phyloP scores from a whole-genome alignment of 2,797 vertebrate genomes.

The Sebastes miniatus region DNA sequence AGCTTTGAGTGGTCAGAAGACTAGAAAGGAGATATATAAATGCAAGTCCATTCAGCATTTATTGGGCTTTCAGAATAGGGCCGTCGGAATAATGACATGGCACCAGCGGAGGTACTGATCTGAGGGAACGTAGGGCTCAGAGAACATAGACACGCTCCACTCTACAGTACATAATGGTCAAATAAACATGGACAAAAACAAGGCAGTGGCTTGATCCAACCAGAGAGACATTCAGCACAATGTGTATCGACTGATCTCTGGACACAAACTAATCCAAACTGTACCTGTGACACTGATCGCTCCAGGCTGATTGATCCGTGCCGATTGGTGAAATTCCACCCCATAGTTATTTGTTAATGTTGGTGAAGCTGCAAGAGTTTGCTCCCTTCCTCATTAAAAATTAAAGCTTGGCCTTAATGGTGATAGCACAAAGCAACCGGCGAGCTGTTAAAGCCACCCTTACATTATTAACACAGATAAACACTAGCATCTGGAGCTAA shows the following conservation, averaged over 20 bases:
- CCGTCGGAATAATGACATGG: neutral
- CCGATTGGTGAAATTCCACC: conserved; percentile 31
- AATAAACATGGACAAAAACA: neutral
- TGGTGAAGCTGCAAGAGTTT: conserved; percentile 55
- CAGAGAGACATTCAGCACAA: neutral
- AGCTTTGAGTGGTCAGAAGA: too few relatives aligned
- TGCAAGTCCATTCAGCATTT: too few relatives aligned
- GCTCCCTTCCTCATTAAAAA: conserved; percentile 75
- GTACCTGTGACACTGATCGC: conserved; percentile 27
- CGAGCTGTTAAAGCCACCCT: conserved; percentile 52
- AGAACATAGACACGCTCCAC: neutral
- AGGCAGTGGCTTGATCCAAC: neutral
- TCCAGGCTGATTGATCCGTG: conserved; percentile 6
- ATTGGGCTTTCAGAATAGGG: neutral
- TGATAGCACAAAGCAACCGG: conserved; percentile 54
- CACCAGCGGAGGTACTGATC: neutral
- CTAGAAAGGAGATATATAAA: too few relatives aligned
- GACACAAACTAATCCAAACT: conserved; percentile 33
- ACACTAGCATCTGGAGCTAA: conserved; percentile 50
- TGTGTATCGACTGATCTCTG: conserved; percentile 30
- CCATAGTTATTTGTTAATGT: conserved; percentile 60
- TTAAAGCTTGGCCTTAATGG: conserved; percentile 66
- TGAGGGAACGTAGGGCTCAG: neutral
- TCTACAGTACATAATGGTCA: neutral
- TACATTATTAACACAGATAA: conserved; percentile 76